A percentile compares a stretch with the other conserved stretches of the same genome.
These are phyloP conservation scores for Microcebus ravelobensis DNA, from an alignment of 2,113 vertebrate species.

Conservation along the genomic window DNA sequence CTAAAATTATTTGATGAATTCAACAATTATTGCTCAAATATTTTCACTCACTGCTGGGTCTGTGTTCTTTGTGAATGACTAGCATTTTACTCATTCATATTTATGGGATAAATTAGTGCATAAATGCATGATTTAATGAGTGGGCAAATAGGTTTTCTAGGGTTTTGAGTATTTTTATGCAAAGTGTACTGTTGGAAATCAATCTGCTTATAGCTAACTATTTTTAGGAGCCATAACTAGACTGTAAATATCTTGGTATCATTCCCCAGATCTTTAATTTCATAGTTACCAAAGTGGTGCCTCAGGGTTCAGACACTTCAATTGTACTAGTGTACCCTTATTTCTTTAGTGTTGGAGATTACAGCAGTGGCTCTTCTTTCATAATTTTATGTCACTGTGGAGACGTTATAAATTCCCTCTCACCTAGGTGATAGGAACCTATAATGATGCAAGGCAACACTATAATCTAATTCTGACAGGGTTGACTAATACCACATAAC, in stretches of 20 bases:
- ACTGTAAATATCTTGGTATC: background rate
- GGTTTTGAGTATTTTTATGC: background rate
- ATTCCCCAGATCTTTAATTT: background rate
- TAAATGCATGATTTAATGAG: background rate
- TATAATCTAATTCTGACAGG: background rate
- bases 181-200: background rate
- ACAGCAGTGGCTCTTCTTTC: background rate
- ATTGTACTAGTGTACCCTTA: rapidly evolving
- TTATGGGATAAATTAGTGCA: background rate
- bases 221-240: background rate
- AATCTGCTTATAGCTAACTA: background rate
- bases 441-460: background rate
- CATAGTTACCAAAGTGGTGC: background rate
- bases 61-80: background rate
- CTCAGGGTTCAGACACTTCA: background rate
- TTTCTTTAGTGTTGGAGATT: background rate
- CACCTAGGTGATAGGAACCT: background rate
- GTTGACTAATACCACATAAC: background rate
- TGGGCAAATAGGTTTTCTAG: background rate
- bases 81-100: background rate
- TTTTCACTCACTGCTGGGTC: background rate
- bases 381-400: background rate
- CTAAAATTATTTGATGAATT: background rate
- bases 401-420: background rate
- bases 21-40: background rate